Conservation (phyloP, 2,888 invertebrate species). For the Polydrusus tereticollis region DNA sequence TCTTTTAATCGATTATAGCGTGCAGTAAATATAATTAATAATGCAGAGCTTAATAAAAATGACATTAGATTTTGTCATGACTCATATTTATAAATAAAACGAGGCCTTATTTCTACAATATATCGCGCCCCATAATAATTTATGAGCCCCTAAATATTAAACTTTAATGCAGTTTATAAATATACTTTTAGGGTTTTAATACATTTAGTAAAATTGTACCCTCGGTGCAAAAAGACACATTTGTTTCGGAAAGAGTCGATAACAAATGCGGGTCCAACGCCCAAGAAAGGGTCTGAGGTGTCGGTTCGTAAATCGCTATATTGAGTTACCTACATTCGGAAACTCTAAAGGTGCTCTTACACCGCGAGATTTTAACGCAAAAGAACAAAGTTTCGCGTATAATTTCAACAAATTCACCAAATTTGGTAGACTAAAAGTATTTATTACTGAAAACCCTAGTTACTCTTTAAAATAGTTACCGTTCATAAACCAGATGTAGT, state of each 20-base stretch:
- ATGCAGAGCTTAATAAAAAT: not conserved
- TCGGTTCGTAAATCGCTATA: constrained; percentile 2
- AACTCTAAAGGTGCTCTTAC: too few relatives aligned
- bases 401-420: too few relatives aligned
- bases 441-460: too few relatives aligned
- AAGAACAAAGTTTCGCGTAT: too few relatives aligned
- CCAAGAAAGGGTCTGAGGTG: constrained; percentile 19
- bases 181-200: not conserved
- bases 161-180: constrained; percentile 8
- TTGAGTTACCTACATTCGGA: constrained; percentile 7
- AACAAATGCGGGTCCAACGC: constrained; percentile 15
- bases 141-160: constrained; percentile 4
- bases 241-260: constrained; percentile 16
- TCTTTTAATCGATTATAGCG: not conserved
- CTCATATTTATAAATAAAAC: not conserved
- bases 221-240: constrained; percentile 10
- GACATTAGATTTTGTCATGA: not conserved
- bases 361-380: too few relatives aligned
- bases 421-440: too few relatives aligned
- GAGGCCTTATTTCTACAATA: not conserved
- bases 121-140: not conserved
- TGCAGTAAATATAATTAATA: not conserved
- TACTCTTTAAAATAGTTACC: too few relatives aligned
- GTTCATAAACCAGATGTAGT: too few relatives aligned
- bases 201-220: constrained; percentile 12